Evolutionary conservation across 2,113 vertebrate species (phyloP).

Genomic region (Myrmecobius fasciatus): DNA sequence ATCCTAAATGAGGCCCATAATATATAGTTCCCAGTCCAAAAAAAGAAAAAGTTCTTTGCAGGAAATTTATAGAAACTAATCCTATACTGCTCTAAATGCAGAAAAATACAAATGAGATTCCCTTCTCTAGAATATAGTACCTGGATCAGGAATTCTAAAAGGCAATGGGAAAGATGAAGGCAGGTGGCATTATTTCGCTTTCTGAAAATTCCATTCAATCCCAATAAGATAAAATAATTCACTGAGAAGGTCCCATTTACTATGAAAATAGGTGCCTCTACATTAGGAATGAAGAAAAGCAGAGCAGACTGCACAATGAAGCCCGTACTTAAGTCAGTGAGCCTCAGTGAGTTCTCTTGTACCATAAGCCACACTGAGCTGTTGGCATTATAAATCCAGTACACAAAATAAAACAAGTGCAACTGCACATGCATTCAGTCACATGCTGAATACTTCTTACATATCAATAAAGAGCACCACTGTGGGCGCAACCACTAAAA

Average conservation of each 20-base stretch:
- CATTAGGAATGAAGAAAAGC: conserved; percentile 18
- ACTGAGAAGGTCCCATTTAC: conserved; percentile 11
- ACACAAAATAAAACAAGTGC: conserved; percentile 18
- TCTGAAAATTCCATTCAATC: conserved; percentile 15
- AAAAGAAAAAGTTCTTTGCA: neutral
- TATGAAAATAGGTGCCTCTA: neutral
- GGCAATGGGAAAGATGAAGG: neutral
- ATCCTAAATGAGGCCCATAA: conserved; percentile 25
- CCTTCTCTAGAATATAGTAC: neutral
- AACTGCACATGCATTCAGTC: conserved; percentile 26
- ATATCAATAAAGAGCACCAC: neutral
- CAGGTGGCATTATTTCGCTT: neutral
- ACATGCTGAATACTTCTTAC: conserved; percentile 40
- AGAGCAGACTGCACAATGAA: conserved; percentile 37
- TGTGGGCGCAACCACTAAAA: conserved; percentile 25
- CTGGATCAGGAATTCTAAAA: neutral
- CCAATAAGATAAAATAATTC: conserved; percentile 18
- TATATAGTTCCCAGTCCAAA: neutral
- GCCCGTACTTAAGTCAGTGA: conserved; percentile 22
- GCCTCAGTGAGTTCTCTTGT: conserved; percentile 38
- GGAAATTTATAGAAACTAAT: neutral
- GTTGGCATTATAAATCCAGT: conserved; percentile 11
- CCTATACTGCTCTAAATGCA: conserved; percentile 21
- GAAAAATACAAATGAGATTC: conserved; percentile 6
- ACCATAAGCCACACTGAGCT: conserved; percentile 25